Conservation (phyloP, 37 sponge, comb jelly and placozoan species). For the Crambe crambe region DNA sequence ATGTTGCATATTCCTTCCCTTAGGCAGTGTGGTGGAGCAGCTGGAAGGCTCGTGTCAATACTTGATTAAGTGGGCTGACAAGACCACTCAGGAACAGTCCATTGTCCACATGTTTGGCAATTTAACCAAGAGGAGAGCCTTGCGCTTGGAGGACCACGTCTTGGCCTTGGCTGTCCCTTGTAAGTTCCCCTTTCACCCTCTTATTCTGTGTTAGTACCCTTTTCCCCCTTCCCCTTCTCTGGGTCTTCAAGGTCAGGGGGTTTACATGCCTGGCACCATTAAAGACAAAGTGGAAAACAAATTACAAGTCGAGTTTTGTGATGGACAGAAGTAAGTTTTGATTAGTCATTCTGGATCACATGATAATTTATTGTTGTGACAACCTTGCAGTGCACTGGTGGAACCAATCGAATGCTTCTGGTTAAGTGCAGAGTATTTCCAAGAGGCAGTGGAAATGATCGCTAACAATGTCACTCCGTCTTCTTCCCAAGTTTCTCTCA, state of each 20-base stretch:
- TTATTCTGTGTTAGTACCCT: background rate
- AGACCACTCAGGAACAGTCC: slow-evolving; percentile 22
- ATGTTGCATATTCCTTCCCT: background rate
- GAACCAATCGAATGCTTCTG: slow-evolving; percentile 47
- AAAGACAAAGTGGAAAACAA: background rate
- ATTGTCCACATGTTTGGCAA: slow-evolving; percentile 65
- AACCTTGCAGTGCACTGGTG: slow-evolving; percentile 16
- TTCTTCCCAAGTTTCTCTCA: background rate
- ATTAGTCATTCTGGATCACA: background rate
- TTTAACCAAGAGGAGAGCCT: slow-evolving; percentile 22
- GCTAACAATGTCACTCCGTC: background rate
- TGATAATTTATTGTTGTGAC: background rate
- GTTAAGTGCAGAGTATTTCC: slow-evolving; percentile 29
- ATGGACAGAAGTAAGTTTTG: slow-evolving; percentile 47
- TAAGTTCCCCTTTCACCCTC: background rate
- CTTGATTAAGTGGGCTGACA: slow-evolving; percentile 36
- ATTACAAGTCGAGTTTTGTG: slow-evolving; percentile 50
- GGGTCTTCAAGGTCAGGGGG: slow-evolving; percentile 10
- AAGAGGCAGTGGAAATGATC: slow-evolving; percentile 44
- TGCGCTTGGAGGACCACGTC: slow-evolving; percentile 58
- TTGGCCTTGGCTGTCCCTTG: slow-evolving; percentile 56
- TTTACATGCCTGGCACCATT: slow-evolving; percentile 48
- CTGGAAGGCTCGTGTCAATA: slow-evolving; percentile 6
- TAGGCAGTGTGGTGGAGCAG: slow-evolving; percentile 49
- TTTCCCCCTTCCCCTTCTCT: background rate